Base-by-base conservation (phyloP, 2,888 invertebrate genomes). In the Himalopsyche tibetana region DNA sequence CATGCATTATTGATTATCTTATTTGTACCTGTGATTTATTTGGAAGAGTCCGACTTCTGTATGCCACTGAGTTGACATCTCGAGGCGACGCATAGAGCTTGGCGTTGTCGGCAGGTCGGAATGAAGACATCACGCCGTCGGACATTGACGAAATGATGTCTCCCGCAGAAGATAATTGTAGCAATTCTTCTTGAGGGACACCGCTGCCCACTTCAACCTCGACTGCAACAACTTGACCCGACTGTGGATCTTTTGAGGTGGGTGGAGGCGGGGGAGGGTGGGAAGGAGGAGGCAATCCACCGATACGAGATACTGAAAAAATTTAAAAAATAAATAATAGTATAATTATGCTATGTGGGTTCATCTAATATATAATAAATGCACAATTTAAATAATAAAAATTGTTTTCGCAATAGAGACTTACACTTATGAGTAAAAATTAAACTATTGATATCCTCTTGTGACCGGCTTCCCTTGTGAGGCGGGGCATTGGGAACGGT, bases 71-170 rank as follows among this genome's bases (percentile, higher is more conserved):
- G 90, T 95, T 96, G 90, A 97, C 94, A 91, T 97, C 97, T 90
- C 96, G 96, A 19, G 98, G 98, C 85, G 97, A 96, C 51, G 98
- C 98, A 92, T 98, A 98, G 87, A 98, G 93, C 91, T 97, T 96
- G 83, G 97, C 97, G 91, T 94, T 96, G 89, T 96, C 96, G 87
- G 96, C 95, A 11, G 98, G 98, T 89, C 97, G 96, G 93, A 98
- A 98, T 90, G 98, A 97, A 84, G 98, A 98, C 92, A 96, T 96
- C 83, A 96, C 95, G 74, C 93, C 93, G 84, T 93, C 91, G 83
- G 91, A 90, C 88, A 90, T 90, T 79, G 86, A 86, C 84, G 89
- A 91, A 56, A 92, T 92, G 79, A 92, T 92, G 79, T 91, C 91
- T 5, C 90, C 89, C 15, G 63, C 63, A 9, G 91, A 40, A 15